Base-by-base conservation (phyloP, 2,888 invertebrate genomes). In the Oscheius onirici region DNA sequence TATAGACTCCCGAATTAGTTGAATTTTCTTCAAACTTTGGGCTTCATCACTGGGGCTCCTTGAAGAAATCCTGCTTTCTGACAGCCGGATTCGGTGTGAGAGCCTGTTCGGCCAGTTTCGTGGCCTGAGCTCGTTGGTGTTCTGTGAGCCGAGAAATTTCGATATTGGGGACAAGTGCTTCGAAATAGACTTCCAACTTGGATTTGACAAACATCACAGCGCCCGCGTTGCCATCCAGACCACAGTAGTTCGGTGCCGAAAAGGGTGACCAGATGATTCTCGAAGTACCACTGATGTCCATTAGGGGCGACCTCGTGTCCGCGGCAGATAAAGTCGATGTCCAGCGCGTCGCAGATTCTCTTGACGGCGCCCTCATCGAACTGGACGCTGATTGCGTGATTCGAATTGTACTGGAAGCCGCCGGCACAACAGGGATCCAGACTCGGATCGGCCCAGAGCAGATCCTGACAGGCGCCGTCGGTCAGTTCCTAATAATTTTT, bases 221-320 rank as follows among this genome's bases (percentile, higher is more conserved):
- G 22, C 79, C 84, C 51, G 75, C 68, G 67, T 84, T 84, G n/a
- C 80, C 77, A 52, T 83, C 82, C 44, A 71, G 77, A 52, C 83
- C 84, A 60, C 83, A 84, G 57, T 84, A 84, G 70, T 79, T 81
- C 26, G 84, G 84, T 8, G 84, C 84, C n/a, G 83, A 84, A 84
- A n/a, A 84, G 76, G 3, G 84, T 84, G 46, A 79, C 78, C 1
- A 82, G 72, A 15, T 69, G 75, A 22, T 73, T 70, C 49, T 78
- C 69, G 54, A 78, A 79, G 67, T 71, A 24, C 69, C 82, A 79
- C 13, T 60, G 68, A 69, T 83, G 79, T 6, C 84, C 84, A 24
- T 77, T 73, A 68, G 73, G 57, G 17, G 77, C 74, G 20, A 82
- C 79, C 73, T 84, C 84, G 65, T 84, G 84, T 6, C 84, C 84